Conservation (phyloP, 2,888 invertebrate genomes). For the Euclidia mi region DNA sequence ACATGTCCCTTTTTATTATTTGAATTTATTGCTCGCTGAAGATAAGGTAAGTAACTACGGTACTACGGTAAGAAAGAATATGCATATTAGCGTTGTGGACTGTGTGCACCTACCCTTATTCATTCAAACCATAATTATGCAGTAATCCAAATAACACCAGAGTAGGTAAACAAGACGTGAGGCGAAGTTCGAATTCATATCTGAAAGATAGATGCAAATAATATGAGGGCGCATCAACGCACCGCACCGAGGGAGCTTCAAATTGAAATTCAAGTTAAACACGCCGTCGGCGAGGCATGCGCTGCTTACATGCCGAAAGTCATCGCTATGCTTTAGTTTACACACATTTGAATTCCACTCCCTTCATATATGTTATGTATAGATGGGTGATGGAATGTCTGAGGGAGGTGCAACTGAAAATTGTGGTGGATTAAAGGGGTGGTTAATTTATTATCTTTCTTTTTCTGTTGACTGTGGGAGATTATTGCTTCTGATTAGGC, state of each 20-base stretch:
- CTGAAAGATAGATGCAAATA: conserved; percentile 6
- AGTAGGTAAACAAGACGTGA: background rate
- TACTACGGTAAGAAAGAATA: too few species aligned
- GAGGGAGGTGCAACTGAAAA: too few species aligned
- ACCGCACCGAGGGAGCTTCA: background rate
- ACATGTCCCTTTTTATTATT: too few species aligned
- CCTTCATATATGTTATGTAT: background rate
- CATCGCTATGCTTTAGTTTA: background rate
- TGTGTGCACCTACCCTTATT: too few species aligned
- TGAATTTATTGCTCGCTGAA: too few species aligned
- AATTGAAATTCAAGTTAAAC: conserved; percentile 4
- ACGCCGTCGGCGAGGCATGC: background rate
- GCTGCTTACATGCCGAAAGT: conserved; percentile 1
- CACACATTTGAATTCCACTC: conserved; percentile 4
- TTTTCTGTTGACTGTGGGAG: too few species aligned
- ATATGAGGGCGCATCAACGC: conserved; percentile 3
- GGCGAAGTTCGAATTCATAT: conserved; percentile 5
- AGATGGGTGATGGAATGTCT: background rate
- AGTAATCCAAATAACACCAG: background rate
- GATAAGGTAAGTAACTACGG: too few species aligned
- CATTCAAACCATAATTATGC: conserved; percentile 12
- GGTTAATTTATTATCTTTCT: too few species aligned
- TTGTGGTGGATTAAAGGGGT: too few species aligned
- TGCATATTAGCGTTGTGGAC: too few species aligned
- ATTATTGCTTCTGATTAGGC: too few species aligned